Conservation (phyloP, 2,797 vertebrate species). For the Anableps anableps region DNA sequence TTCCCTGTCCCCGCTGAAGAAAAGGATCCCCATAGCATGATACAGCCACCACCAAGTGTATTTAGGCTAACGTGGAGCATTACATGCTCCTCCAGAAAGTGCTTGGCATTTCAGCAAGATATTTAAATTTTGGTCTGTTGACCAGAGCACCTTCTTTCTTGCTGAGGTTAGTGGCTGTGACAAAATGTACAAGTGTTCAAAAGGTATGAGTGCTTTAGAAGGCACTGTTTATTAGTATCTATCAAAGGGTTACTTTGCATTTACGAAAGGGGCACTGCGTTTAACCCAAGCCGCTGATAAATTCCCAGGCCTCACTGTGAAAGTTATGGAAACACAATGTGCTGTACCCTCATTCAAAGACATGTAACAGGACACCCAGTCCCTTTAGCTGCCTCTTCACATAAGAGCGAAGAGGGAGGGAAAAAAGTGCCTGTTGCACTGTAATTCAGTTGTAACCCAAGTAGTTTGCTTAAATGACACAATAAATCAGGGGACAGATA, state of each 20-base stretch:
- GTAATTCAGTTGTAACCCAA: constrained; percentile 70
- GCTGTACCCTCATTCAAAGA: constrained; percentile 57
- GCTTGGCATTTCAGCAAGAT: neutral
- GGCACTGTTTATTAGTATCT: neutral
- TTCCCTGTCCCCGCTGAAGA: neutral
- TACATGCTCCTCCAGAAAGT: neutral
- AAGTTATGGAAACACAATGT: constrained; percentile 53
- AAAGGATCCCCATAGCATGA: neutral
- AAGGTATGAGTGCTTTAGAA: neutral
- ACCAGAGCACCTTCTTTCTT: neutral
- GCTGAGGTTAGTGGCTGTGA: neutral
- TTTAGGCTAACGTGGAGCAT: no score
- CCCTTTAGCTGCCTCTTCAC: constrained; percentile 38
- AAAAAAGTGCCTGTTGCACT: constrained; percentile 24
- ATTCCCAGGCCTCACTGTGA: constrained; percentile 37
- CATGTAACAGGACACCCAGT: constrained; percentile 64
- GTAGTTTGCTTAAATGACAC: constrained; percentile 62
- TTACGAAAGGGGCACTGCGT: neutral
- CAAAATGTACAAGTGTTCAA: neutral
- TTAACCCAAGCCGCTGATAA: constrained; percentile 8
- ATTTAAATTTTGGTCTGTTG: no score
- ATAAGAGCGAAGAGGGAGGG: constrained; percentile 35
- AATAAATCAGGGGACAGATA: constrained; percentile 60
- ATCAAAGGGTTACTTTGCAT: neutral
- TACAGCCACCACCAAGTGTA: neutral